Conservation (phyloP, 1,140 invertebrate species). For the Trichoplusia ni region DNA sequence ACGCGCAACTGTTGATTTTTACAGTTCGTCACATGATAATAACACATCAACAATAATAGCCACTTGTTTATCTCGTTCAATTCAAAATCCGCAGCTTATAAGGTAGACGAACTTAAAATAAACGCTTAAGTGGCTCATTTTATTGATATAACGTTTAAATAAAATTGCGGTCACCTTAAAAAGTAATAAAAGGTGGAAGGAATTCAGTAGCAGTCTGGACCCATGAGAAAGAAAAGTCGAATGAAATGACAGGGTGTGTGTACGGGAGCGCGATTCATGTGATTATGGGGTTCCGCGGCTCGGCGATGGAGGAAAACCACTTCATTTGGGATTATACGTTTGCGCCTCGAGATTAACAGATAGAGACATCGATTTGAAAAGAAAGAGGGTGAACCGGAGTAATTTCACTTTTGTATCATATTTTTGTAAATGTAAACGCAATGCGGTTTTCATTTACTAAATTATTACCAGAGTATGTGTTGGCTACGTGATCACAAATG, state of each 20-base stretch:
- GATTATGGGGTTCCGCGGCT: conserved; percentile 44
- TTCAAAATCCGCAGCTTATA: conserved; percentile 31
- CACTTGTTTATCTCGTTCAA: conserved; percentile 39
- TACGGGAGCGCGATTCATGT: conserved; percentile 15
- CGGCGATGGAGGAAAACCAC: neutral
- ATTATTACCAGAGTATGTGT: no score
- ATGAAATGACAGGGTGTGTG: conserved; percentile 42
- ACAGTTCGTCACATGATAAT: conserved; percentile 58
- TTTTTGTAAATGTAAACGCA: no score
- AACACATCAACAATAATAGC: conserved; percentile 54
- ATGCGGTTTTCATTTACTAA: no score
- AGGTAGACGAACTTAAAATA: conserved; percentile 45
- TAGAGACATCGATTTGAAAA: no score
- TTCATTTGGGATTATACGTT: neutral
- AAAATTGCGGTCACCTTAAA: conserved; percentile 66
- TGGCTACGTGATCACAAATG: no score
- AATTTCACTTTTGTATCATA: no score
- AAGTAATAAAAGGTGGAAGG: conserved; percentile 57
- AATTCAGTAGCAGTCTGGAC: conserved; percentile 74
- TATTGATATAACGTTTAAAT: conserved; percentile 72
- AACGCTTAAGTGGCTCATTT: conserved; percentile 43
- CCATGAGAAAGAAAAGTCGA: conserved; percentile 71
- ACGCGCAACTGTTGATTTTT: conserved; percentile 58
- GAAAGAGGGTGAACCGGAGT: no score
- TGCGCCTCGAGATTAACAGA: neutral